Conservation (phyloP, 1,140 invertebrate genomes). For the Rhyacophila brunnea region DNA sequence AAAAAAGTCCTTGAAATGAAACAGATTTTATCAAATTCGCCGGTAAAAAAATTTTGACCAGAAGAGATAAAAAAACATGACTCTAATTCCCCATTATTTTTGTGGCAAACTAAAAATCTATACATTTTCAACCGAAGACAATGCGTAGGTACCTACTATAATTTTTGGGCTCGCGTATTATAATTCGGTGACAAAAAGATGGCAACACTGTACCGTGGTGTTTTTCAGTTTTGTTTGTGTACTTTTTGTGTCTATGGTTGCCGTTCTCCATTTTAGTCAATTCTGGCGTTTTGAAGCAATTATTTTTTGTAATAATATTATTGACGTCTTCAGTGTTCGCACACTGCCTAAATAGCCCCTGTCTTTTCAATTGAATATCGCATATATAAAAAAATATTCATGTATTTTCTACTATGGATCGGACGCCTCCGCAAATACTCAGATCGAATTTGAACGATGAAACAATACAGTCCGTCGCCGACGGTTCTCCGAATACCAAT, state of each 20-base stretch:
- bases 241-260: not conserved
- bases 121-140: too few species aligned
- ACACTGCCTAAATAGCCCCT: not conserved
- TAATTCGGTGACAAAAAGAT: too few species aligned
- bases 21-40: too few species aligned
- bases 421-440: constrained; percentile 10
- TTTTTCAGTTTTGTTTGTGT: constrained; percentile 2
- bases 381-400: not conserved
- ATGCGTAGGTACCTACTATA: too few species aligned
- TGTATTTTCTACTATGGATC: constrained; percentile 10
- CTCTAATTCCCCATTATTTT: too few species aligned
- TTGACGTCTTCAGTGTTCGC: not conserved
- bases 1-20: too few species aligned
- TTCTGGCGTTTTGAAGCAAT: not conserved
- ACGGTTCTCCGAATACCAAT: constrained; percentile 14
- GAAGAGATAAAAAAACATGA: too few species aligned
- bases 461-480: constrained; percentile 15
- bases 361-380: not conserved
- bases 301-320: not conserved
- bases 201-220: too few species aligned
- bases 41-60: too few species aligned
- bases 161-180: too few species aligned
- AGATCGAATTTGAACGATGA: constrained; percentile 13
- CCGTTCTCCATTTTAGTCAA: not conserved
- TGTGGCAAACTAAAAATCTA: too few species aligned